phyloP scores from a whole-genome alignment of 2,888 invertebrate species.

The Pegoplata infirma region DNA sequence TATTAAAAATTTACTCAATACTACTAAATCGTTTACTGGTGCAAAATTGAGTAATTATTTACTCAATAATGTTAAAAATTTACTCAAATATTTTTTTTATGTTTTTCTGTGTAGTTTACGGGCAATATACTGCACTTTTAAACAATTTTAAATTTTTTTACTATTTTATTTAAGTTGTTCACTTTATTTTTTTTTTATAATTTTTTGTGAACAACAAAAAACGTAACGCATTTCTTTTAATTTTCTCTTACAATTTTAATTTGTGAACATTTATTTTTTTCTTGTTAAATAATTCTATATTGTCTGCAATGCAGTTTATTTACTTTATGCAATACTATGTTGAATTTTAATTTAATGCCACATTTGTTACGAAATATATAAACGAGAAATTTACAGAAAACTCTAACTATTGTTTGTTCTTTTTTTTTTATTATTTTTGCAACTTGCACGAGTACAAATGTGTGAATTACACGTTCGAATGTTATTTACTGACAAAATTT shows the following conservation, averaged over 20 bases:
- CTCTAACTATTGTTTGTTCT: no score
- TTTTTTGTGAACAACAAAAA: no score
- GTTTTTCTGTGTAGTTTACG: no score
- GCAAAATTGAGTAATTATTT: no score
- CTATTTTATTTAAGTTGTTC: no score
- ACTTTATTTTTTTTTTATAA: no score
- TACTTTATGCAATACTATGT: constrained; percentile 28
- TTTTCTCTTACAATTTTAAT: neutral
- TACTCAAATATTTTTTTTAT: no score
- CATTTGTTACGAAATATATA: constrained; percentile 15
- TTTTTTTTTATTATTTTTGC: constrained; percentile 5
- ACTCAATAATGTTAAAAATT: no score
- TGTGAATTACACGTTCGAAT: constrained; percentile 39
- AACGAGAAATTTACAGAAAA: neutral
- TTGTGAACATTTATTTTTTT: constrained; percentile 3
- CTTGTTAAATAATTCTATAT: neutral
- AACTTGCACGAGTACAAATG: constrained; percentile 6
- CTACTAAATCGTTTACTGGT: no score
- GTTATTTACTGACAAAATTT: constrained; percentile 35
- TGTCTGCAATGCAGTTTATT: constrained; percentile 45
- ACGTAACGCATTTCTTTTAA: neutral
- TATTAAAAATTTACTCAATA: no score
- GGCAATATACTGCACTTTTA: no score
- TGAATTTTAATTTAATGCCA: constrained; percentile 44
- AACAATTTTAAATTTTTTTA: no score